Percentiles rank a stretch among this genome's conserved stretches.
Evolutionary conservation across 2,113 vertebrate species (phyloP).

Genomic region (Lophochroa leadbeateri): DNA sequence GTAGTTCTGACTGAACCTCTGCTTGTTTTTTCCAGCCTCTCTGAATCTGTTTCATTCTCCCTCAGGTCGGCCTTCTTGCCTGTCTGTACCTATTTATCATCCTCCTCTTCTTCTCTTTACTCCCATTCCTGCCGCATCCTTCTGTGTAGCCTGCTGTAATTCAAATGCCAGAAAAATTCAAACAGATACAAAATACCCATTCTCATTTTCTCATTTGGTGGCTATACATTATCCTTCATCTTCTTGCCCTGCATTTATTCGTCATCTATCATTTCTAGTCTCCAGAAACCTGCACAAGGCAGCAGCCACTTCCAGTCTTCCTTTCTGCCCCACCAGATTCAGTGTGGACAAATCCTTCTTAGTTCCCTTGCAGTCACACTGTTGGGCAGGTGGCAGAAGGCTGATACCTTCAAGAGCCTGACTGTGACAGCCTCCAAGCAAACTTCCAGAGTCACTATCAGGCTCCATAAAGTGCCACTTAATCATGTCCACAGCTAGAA

Average conservation of each 20-base stretch:
- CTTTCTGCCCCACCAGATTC: neutral
- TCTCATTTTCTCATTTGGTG: neutral
- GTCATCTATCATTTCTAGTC: neutral
- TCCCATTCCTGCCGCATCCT: neutral
- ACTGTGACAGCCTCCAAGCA: neutral
- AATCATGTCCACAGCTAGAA: neutral
- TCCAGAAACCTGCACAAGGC: neutral
- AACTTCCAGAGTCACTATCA: neutral
- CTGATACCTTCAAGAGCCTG: neutral
- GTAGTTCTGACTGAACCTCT: neutral
- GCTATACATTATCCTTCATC: neutral
- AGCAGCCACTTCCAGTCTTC: neutral
- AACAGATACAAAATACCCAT: neutral
- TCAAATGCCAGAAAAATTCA: neutral
- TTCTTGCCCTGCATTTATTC: neutral
- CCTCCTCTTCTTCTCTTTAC: neutral
- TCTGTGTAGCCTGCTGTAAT: neutral
- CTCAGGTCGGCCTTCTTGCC: neutral
- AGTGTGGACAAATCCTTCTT: neutral
- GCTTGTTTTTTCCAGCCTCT: neutral
- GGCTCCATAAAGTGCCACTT: neutral
- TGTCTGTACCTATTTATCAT: neutral
- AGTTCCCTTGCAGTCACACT: neutral
- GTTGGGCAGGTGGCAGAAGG: neutral
- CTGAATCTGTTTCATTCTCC: neutral